Evolutionary conservation across 1,140 invertebrate species (phyloP).

Genomic region (Lordiphosa clarofinis): DNA sequence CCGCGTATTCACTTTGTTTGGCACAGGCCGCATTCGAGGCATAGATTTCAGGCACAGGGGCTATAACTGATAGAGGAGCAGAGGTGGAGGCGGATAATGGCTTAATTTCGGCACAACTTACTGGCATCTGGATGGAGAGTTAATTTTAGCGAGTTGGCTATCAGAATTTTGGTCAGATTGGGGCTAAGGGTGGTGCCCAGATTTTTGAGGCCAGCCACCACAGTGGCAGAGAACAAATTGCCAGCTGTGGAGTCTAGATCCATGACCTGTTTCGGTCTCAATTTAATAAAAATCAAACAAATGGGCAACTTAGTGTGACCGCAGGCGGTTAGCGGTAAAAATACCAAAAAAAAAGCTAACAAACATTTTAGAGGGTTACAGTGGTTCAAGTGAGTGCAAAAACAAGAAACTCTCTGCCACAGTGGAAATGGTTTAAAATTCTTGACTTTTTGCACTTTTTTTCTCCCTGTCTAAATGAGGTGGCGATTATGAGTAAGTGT

Average conservation of each 20-base stretch:
- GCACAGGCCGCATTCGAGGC: conserved; percentile 61
- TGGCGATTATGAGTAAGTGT: too few species aligned
- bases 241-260: not conserved
- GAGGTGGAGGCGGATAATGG: not conserved
- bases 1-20: conserved; percentile 76
- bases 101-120: conserved; percentile 24
- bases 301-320: too few species aligned
- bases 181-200: conserved; percentile 51
- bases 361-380: too few species aligned
- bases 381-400: too few species aligned
- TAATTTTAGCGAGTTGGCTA: conserved; percentile 67
- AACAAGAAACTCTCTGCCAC: too few species aligned
- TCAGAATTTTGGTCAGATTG: conserved; percentile 57
- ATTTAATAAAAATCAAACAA: too few species aligned
- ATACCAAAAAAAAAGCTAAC: too few species aligned
- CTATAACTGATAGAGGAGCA: conserved; percentile 44
- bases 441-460: too few species aligned
- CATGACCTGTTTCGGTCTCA: not conserved
- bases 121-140: conserved; percentile 73
- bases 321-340: too few species aligned
- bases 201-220: conserved; percentile 64
- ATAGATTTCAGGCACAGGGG: conserved; percentile 74
- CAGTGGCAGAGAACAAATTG: conserved; percentile 52
- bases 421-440: too few species aligned
- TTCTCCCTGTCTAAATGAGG: too few species aligned